A percentile compares a stretch with the other conserved stretches of the same genome.
These are phyloP conservation scores for Pseudococcus viburni DNA, from an alignment of 2,888 invertebrate genomes.

Conservation along the genomic window DNA sequence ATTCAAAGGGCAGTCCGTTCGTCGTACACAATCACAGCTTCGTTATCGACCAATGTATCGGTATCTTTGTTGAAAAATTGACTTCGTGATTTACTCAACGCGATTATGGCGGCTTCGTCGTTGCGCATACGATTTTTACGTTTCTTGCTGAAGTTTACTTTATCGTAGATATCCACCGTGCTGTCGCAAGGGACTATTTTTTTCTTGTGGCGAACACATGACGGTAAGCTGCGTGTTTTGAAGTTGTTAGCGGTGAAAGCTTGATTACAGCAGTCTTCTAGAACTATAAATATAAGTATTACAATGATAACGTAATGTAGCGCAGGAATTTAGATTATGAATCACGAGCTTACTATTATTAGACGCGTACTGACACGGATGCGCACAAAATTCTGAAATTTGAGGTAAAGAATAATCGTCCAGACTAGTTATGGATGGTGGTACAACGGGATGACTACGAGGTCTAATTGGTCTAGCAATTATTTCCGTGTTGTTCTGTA, in stretches of 20 bases:
- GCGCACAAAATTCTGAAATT: conserved; percentile 74
- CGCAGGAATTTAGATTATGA: neutral
- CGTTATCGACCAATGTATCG: conserved; percentile 80
- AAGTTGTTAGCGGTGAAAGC: conserved; percentile 69
- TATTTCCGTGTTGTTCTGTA: conserved; percentile 20
- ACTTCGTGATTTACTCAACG: conserved; percentile 82
- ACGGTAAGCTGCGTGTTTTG: conserved; percentile 80
- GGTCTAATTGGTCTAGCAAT: neutral
- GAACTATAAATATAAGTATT: conserved; percentile 67
- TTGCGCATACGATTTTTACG: conserved; percentile 86
- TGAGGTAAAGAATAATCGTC: conserved; percentile 70
- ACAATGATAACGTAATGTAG: too few relatives aligned
- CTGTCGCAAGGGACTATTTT: conserved; percentile 81
- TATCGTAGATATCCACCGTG: conserved; percentile 80
- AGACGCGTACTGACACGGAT: conserved; percentile 69
- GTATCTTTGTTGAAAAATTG: conserved; percentile 75
- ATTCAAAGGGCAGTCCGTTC: conserved; percentile 82
- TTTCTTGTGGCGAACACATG: conserved; percentile 79
- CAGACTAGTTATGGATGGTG: conserved; percentile 67
- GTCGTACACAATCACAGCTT: conserved; percentile 86
- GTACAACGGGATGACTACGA: conserved; percentile 54
- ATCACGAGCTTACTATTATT: conserved; percentile 65
- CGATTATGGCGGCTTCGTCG: conserved; percentile 86
- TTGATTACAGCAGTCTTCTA: conserved; percentile 68
- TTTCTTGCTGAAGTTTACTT: conserved; percentile 84